Evolutionary conservation across 2,888 invertebrate species (phyloP), one percentile per base, ranked within the genome.

Genomic region (Suillia variegata): DNA sequence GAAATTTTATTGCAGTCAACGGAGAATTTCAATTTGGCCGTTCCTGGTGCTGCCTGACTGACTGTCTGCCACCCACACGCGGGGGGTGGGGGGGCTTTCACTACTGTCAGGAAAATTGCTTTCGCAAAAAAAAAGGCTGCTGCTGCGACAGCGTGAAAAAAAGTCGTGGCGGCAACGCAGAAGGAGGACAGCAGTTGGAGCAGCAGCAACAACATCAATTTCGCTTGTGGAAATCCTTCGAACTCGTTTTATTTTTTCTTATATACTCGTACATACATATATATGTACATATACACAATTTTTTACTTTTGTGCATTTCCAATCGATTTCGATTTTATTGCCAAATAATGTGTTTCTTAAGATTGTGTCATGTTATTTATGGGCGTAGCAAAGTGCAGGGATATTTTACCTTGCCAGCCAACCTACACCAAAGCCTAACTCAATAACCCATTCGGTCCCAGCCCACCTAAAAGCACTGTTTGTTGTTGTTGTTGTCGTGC

Each of bases 351-450:
- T n/a, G n/a, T 71, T 66, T 75, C 64, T 65, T 70, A 60, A 74
- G 77, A 75, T 75, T 77, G 77, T 74, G 76, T 73, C 77, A 71
- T 70, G 73, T 77, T 75, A 77, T 77, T 77, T 77, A 77, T 77
- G 62, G 66, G 57, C 53, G 55, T 57, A 54, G 22, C 52, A 22
- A 51, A 61, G 61, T 63, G 56, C 57, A 62, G 61, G 61, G 56
- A 63, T 62, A 63, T 38, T 22, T 54, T n/a, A n/a, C n/a, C n/a
- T 21, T 15, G 18, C 42, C 54, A n/a, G 18, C 4, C 15, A 8
- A n/a, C 17, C 17, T 13, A 13, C 38, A 38, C 38, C 4, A 8
- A n/a, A 38, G n/a, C n/a, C 12, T 8, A 38, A 38, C n/a, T n/a
- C n/a, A n/a, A n/a, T n/a, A n/a, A n/a, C n/a, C n/a, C n/a, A n/a